Evolutionary conservation across 2,888 invertebrate genomes (phyloP).

Genomic region (Netelia inedita): DNA sequence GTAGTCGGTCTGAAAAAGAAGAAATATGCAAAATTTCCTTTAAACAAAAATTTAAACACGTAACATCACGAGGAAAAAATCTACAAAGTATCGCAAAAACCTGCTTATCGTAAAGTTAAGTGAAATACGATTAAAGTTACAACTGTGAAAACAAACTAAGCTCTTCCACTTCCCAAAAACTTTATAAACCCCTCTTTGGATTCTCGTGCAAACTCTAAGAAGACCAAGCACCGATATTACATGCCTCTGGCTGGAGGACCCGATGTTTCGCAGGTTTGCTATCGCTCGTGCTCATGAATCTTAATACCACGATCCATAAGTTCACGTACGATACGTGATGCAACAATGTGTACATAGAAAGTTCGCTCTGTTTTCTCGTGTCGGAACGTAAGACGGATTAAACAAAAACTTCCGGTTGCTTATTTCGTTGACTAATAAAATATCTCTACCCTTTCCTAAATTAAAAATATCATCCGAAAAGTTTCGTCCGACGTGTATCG

Average conservation of each 20-base stretch:
- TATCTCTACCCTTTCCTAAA: background rate
- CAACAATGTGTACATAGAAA: background rate
- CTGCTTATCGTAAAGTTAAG: background rate
- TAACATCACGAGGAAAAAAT: background rate
- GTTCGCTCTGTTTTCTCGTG: slow-evolving; percentile 22
- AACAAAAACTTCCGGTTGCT: background rate
- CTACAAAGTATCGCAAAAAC: background rate
- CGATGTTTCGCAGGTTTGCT: slow-evolving; percentile 37
- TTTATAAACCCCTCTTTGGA: slow-evolving; percentile 47
- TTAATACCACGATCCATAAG: slow-evolving; percentile 58
- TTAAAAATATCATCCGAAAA: background rate
- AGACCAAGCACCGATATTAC: slow-evolving; percentile 15
- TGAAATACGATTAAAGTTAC: slow-evolving; percentile 12
- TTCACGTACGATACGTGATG: slow-evolving; percentile 54
- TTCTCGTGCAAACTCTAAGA: slow-evolving; percentile 55
- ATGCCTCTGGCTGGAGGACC: slow-evolving; percentile 7
- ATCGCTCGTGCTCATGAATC: slow-evolving; percentile 66
- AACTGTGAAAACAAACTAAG: slow-evolving; percentile 40
- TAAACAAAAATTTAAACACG: background rate
- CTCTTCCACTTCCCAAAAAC: slow-evolving; percentile 29
- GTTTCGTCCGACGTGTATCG: background rate
- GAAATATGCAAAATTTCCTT: slow-evolving; percentile 20
- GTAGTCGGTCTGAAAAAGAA: slow-evolving; percentile 87
- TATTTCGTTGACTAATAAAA: background rate
- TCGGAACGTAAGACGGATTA: background rate